Conservation (phyloP, 2,113 vertebrate species). For the Nycticebus coucang region DNA sequence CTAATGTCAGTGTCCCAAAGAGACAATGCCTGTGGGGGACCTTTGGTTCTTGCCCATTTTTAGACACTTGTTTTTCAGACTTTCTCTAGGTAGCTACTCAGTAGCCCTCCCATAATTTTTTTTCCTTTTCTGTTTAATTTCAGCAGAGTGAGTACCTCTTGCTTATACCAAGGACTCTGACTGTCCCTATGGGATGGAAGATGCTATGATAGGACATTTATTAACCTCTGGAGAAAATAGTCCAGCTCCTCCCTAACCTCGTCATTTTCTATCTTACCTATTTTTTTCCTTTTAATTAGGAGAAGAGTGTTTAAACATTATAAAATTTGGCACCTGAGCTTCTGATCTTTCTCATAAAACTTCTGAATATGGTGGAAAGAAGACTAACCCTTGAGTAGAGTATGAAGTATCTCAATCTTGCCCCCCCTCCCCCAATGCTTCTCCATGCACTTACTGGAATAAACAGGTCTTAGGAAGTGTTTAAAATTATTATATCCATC, state of each 20-base stretch:
- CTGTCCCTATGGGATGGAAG: background rate
- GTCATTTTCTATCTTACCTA: background rate
- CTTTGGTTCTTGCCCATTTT: background rate
- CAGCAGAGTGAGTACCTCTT: background rate
- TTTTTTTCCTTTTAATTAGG: background rate
- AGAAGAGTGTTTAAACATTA: background rate
- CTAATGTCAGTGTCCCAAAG: background rate
- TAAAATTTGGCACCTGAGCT: background rate
- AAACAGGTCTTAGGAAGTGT: background rate
- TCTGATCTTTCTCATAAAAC: background rate
- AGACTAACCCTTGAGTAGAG: background rate
- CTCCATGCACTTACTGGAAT: no score
- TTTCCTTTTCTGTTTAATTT: background rate
- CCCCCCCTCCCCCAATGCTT: background rate
- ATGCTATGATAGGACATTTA: background rate
- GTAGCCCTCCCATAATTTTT: background rate
- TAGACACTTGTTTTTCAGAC: background rate
- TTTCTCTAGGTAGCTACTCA: background rate
- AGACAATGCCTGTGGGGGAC: background rate
- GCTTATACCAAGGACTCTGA: background rate
- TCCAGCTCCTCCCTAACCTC: background rate
- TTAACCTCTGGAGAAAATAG: background rate
- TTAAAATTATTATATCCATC: background rate
- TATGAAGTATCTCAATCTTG: background rate
- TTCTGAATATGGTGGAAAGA: background rate